Percentiles rank a stretch among this genome's conserved stretches.
phyloP scores from a whole-genome alignment of 1,140 invertebrate species.

The Patella vulgata region DNA sequence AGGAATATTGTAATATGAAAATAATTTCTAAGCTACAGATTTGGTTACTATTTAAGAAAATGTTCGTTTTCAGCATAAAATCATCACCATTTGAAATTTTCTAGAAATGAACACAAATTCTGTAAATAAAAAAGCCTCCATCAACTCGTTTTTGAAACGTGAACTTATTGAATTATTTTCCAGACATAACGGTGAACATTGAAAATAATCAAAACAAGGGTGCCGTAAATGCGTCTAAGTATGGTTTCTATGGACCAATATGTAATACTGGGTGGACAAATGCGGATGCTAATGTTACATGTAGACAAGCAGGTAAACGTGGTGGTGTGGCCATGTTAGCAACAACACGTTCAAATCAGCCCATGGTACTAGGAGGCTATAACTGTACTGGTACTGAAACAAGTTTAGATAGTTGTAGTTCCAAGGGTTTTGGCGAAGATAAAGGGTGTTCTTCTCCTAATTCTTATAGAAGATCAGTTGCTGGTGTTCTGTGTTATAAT shows the following conservation, averaged over 20 bases:
- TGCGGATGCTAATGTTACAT: conserved; percentile 45
- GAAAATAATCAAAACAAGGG: too few relatives aligned
- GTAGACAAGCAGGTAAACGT: conserved; percentile 35
- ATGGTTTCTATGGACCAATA: conserved; percentile 45
- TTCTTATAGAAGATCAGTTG: conserved; percentile 10
- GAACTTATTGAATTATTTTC: not conserved
- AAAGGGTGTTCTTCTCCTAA: conserved; percentile 25
- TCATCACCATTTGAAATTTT: too few relatives aligned
- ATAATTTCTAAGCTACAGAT: too few relatives aligned
- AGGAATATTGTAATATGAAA: too few relatives aligned
- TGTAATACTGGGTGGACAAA: conserved; percentile 39
- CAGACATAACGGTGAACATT: conserved; percentile 23
- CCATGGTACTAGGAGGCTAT: conserved; percentile 32
- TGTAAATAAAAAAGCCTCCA: too few relatives aligned
- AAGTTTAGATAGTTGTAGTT: conserved; percentile 25
- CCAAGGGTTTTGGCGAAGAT: conserved; percentile 32
- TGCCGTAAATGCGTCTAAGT: conserved; percentile 29
- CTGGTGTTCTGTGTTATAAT: conserved; percentile 38
- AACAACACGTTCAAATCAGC: not conserved
- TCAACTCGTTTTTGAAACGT: too few relatives aligned
- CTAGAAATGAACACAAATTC: too few relatives aligned
- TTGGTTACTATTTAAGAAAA: too few relatives aligned
- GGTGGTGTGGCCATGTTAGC: conserved; percentile 37
- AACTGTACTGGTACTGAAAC: conserved; percentile 35
- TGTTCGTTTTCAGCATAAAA: too few relatives aligned